phyloP scores from a whole-genome alignment of 2,113 vertebrate genomes.

The Setophaga coronata region DNA sequence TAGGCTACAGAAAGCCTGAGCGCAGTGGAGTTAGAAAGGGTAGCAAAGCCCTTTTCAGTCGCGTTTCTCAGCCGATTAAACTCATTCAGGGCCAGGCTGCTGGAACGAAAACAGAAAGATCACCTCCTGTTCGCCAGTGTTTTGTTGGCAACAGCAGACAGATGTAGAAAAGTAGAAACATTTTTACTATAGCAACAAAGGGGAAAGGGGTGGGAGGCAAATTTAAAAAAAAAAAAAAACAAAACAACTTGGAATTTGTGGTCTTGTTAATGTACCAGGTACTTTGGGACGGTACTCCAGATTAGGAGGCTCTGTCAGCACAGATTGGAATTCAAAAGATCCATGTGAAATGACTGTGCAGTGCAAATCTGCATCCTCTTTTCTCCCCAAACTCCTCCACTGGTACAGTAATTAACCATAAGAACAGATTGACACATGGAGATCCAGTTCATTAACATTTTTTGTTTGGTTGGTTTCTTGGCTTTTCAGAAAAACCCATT shows the following conservation, averaged over 20 bases:
- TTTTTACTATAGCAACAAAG: conserved; percentile 62
- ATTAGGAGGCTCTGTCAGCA: background rate
- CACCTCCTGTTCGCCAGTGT: conserved; percentile 67
- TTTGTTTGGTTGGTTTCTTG: conserved; percentile 1
- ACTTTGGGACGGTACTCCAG: background rate
- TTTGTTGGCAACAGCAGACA: conserved; percentile 69
- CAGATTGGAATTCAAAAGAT: background rate
- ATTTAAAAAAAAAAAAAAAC: background rate
- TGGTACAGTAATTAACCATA: conserved; percentile 34
- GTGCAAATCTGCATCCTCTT: background rate
- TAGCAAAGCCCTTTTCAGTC: conserved; percentile 54
- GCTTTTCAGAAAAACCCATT: background rate
- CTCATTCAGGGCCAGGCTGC: conserved; percentile 63
- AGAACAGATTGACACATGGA: background rate
- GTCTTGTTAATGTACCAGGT: background rate
- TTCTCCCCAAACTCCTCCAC: background rate
- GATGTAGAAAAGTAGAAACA: conserved; percentile 69
- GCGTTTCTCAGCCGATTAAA: conserved; percentile 69
- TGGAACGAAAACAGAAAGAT: conserved; percentile 70
- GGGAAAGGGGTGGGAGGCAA: conserved; percentile 42
- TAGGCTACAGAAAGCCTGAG: conserved; percentile 44
- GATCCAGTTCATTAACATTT: conserved; percentile 29
- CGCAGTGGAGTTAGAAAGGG: conserved; percentile 41
- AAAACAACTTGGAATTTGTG: background rate
- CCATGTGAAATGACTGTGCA: background rate